phyloP scores from a whole-genome alignment of 92 coral and sea anemone species.

The Epizoanthus rinbou region DNA sequence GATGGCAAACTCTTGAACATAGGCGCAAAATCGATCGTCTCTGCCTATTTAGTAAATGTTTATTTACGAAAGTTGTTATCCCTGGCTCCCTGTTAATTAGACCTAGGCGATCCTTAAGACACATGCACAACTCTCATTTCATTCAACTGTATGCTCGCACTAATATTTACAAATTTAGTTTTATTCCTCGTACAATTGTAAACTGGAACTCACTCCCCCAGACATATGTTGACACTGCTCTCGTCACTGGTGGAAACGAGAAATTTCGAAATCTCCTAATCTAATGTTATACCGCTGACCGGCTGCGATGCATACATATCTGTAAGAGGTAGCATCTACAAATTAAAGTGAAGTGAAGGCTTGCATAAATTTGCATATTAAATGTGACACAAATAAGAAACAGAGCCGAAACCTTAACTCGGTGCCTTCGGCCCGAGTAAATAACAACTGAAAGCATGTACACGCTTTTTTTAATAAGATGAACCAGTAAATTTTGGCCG shows the following conservation, averaged over 20 bases:
- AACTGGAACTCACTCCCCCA: conserved; percentile 7
- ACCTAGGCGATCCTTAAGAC: conserved; percentile 22
- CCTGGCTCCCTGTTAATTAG: conserved; percentile 11
- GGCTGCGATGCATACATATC: conserved; percentile 30
- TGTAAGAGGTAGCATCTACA: conserved; percentile 28
- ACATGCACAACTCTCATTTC: conserved; percentile 5
- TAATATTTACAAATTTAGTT: conserved; percentile 21
- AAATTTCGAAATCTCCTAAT: conserved; percentile 23
- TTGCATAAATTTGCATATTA: no score
- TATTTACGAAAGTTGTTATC: conserved; percentile 22
- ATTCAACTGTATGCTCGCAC: conserved; percentile 2
- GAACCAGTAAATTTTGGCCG: no score
- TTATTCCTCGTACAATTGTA: conserved; percentile 1
- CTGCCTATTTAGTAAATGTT: conserved; percentile 11
- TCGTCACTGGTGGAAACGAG: conserved; percentile 2
- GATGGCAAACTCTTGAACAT: conserved; percentile 5
- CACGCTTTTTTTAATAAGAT: no score
- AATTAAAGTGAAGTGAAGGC: conserved; percentile 24
- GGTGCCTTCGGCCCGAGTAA: no score
- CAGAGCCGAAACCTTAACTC: no score
- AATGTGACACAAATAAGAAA: no score
- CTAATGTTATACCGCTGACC: conserved; percentile 27
- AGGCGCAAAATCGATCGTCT: conserved; percentile 5
- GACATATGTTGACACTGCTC: conserved; percentile 7
- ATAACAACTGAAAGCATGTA: no score